These are phyloP conservation scores for Anastrepha obliqua DNA, from an alignment of 1,140 invertebrate genomes.

Conservation along the genomic window DNA sequence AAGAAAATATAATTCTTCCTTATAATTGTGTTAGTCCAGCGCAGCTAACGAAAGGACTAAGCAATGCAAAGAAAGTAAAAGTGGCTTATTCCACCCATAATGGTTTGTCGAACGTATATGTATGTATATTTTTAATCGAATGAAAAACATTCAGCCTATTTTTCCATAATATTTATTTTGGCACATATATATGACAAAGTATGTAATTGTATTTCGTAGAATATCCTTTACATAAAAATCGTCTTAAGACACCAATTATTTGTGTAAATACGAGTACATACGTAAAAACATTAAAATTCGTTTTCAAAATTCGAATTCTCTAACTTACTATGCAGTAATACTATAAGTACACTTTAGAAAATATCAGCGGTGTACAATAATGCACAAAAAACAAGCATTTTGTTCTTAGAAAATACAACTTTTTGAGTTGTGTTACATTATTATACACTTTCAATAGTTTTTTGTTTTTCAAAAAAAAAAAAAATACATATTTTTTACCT, in stretches of 20 bases:
- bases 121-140: background rate
- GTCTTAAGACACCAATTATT: background rate
- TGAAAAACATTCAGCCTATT: background rate
- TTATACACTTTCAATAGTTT: background rate
- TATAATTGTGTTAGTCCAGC: no score
- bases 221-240: constrained; percentile 18
- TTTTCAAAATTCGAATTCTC: background rate
- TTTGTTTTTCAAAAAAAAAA: background rate
- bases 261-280: constrained; percentile 35
- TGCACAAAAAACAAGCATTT: background rate
- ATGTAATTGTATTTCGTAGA: constrained; percentile 14
- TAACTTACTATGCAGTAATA: constrained; percentile 61
- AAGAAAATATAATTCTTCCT: no score
- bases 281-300: constrained; percentile 47
- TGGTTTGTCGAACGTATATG: no score
- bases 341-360: constrained; percentile 72
- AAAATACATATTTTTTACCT: background rate
- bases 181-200: constrained; percentile 36
- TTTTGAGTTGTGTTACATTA: constrained; percentile 19
- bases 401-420: background rate
- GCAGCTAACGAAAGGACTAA: no score
- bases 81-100: no score
- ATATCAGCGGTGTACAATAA: background rate
- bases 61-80: no score
- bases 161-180: background rate